phyloP scores from a whole-genome alignment of 2,797 vertebrate genomes.

The Pseudochirops corinnae region DNA sequence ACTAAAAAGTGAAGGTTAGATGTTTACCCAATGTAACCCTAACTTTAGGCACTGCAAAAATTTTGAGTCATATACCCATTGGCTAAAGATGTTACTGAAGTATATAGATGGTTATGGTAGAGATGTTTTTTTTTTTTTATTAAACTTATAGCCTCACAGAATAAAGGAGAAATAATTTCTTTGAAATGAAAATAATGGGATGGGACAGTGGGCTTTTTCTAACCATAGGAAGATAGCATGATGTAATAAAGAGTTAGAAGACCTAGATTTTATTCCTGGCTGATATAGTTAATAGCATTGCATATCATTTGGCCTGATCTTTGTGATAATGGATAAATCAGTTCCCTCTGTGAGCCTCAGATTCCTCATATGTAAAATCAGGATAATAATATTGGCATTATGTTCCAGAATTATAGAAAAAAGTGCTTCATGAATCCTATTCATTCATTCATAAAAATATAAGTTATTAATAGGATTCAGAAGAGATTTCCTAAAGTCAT shows the following conservation, averaged over 20 bases:
- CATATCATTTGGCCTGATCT: background rate
- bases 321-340: background rate
- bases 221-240: background rate
- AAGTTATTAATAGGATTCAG: background rate
- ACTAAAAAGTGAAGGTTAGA: constrained; percentile 64
- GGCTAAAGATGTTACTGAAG: constrained; percentile 24
- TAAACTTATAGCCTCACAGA: constrained; percentile 20
- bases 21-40: constrained; percentile 54
- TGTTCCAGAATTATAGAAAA: background rate
- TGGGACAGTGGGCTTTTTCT: background rate
- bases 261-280: background rate
- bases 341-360: background rate
- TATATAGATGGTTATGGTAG: constrained; percentile 36
- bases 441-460: background rate
- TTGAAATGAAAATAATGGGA: constrained; percentile 32
- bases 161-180: constrained; percentile 57
- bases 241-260: background rate
- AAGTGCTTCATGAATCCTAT: background rate
- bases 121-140: constrained; percentile 61
- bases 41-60: constrained; percentile 58
- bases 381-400: background rate
- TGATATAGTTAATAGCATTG: background rate
- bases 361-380: background rate
- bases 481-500: background rate
- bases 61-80: constrained; percentile 68